Evolutionary conservation across 2,797 vertebrate genomes (phyloP), one percentile per base, ranked within the genome.

Genomic region (Thalassophryne amazonica): DNA sequence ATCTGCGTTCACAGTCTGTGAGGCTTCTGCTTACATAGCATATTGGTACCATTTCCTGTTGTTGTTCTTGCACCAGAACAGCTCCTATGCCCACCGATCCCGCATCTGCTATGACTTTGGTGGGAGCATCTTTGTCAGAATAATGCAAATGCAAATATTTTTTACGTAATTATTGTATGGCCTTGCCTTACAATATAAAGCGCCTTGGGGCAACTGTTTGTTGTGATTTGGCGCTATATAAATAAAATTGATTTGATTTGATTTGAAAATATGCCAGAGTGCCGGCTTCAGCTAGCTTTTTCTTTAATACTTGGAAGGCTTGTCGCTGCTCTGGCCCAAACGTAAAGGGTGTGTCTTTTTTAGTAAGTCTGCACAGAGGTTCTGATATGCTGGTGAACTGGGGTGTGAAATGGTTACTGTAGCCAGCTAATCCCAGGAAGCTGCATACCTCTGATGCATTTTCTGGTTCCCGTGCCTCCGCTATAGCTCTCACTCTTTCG

Each of bases 101-200:
- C 7, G 62, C 27, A 10, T 51, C 34, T 1, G 27, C 58, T 34
- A 62, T 67, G 5, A 50, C 47, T 15, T 38, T 32, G 2, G 49
- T 73, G 49, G 37, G 28, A 0, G 55, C 33, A 0, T 64, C 13
- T 18, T 60, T 70, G 14, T 58, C 58, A 27, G 64, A 64, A 3
- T 58, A 58, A n/a, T n/a, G n/a, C n/a, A n/a, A n/a, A n/a, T n/a
- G n/a, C n/a, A n/a, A n/a, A n/a, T n/a, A n/a, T n/a, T n/a, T n/a
- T n/a, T n/a, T n/a, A n/a, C n/a, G n/a, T n/a, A n/a, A n/a, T n/a
- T n/a, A n/a, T n/a, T n/a, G n/a, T n/a, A n/a, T n/a, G n/a, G n/a
- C n/a, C n/a, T n/a, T n/a, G n/a, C n/a, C n/a, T n/a, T n/a, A n/a
- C n/a, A n/a, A n/a, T n/a, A n/a, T n/a, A n/a, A n/a, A n/a, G n/a